These are phyloP conservation scores for Glyphotaelius pellucidus DNA, from an alignment of 2,888 invertebrate genomes.

Conservation along the genomic window DNA sequence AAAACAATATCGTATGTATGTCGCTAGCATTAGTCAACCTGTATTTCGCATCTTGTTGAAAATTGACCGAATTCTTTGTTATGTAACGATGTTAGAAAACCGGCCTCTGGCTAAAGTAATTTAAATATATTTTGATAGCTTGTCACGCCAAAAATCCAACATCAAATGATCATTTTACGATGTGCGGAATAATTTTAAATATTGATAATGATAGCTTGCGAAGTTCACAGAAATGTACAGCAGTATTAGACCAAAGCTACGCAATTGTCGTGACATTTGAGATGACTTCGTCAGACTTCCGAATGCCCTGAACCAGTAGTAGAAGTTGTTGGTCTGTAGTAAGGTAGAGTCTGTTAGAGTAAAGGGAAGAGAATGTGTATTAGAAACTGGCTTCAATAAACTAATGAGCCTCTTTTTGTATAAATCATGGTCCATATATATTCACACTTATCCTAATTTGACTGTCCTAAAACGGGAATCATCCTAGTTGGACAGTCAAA, in stretches of 20 bases:
- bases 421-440: no score
- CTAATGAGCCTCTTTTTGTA: no score
- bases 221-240: not conserved
- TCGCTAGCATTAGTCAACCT: not conserved
- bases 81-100: not conserved
- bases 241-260: no score
- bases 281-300: not conserved
- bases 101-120: constrained; percentile 10
- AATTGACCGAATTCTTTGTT: not conserved
- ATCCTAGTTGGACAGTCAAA: no score
- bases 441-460: no score
- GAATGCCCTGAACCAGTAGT: not conserved
- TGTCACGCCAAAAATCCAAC: not conserved
- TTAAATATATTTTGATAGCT: not conserved
- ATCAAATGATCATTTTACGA: not conserved
- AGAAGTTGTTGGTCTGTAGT: not conserved
- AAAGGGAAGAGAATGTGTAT: not conserved
- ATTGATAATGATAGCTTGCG: not conserved
- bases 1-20: not conserved
- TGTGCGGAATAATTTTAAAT: not conserved
- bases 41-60: constrained; percentile 8
- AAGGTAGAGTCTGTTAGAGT: not conserved
- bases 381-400: no score
- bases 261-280: not conserved
- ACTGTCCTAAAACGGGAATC: no score